Evolutionary conservation across 2,888 invertebrate species (phyloP).

Genomic region (Drosophila meridionalis): DNA sequence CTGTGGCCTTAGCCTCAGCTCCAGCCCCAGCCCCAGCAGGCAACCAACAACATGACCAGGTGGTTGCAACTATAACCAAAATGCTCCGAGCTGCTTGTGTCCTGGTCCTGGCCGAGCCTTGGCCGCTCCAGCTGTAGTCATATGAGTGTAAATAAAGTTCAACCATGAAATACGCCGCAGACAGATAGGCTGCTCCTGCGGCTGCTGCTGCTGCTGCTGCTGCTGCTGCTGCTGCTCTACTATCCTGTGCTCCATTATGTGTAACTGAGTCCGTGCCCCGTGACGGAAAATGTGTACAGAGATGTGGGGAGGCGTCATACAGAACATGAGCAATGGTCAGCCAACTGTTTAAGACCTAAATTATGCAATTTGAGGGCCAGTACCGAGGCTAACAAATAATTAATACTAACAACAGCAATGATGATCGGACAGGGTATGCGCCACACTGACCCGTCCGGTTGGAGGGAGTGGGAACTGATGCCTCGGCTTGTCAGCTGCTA

Average conservation of each 20-base stretch:
- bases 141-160: slow-evolving; percentile 76
- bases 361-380: slow-evolving; percentile 41
- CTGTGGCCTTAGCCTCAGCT: slow-evolving; percentile 56
- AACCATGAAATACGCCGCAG: slow-evolving; percentile 68
- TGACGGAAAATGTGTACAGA: slow-evolving; percentile 18
- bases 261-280: slow-evolving; percentile 41
- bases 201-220: slow-evolving; percentile 11
- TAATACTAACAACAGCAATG: slow-evolving; percentile 66
- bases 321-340: slow-evolving; percentile 18
- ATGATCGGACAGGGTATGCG: slow-evolving; percentile 32
- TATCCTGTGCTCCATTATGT: slow-evolving; percentile 44
- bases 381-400: slow-evolving; percentile 67
- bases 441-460: neutral
- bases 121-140: slow-evolving; percentile 9
- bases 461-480: neutral
- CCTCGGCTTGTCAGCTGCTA: slow-evolving; percentile 11
- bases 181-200: slow-evolving; percentile 54
- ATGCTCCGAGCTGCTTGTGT: slow-evolving; percentile 8
- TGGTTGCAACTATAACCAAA: slow-evolving; percentile 57
- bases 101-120: neutral
- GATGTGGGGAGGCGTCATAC: slow-evolving; percentile 6
- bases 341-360: slow-evolving; percentile 31
- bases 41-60: slow-evolving; percentile 16
- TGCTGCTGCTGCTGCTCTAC: slow-evolving; percentile 22
- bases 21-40: neutral